Base-by-base conservation (phyloP, 2,113 vertebrate genomes). In the Platichthys stellatus region DNA sequence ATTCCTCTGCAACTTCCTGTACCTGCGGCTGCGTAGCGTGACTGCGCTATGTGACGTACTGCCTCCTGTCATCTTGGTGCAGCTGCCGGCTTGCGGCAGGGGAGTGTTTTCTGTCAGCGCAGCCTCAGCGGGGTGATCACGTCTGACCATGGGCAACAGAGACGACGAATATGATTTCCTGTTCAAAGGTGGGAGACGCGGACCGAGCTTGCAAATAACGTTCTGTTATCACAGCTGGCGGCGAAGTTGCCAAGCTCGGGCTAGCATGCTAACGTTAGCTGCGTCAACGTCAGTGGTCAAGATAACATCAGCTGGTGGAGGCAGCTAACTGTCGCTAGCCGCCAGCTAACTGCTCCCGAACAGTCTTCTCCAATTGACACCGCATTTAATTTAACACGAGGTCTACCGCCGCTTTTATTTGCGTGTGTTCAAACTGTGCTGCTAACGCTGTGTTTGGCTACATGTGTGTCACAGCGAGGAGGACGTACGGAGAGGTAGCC, bases 81-180 rank as follows among this genome's bases (percentile, higher is more conserved):
- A 75, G 38, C 78, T 80, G 35, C 79, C 78, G 28, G 67, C 64
- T 49, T 0, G 35, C 68, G 38, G 54, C 64, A 59, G 87, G 68
- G 51, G 57, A 62, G 62, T 7, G 12, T 40, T 13, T 71, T 4
- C 43, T 70, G 53, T 62, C 83, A 47, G 75, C 65, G 53, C 76
- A 47, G 6, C 57, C 73, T 62, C 12, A 1, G 11, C 11, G 17
- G 62, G 67, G 64, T 56, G 65, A 66, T 24, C 12, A 6, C 8
- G 18, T 23, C 21, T 31, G 35, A 89, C 56, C n/a, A 95, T 95
- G 94, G 94, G 93, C 26, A 94, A 93, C 92, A 89, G 94, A 85
- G 94, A 95, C 73, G 94, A 95, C 68, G 94, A 95, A 49, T 95
- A 95, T 38, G 94, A 95, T 64, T 95, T 95, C 88, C 83, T 95